Conservation (phyloP, 23 tunicate genomes). For the Phallusia fumigata region DNA sequence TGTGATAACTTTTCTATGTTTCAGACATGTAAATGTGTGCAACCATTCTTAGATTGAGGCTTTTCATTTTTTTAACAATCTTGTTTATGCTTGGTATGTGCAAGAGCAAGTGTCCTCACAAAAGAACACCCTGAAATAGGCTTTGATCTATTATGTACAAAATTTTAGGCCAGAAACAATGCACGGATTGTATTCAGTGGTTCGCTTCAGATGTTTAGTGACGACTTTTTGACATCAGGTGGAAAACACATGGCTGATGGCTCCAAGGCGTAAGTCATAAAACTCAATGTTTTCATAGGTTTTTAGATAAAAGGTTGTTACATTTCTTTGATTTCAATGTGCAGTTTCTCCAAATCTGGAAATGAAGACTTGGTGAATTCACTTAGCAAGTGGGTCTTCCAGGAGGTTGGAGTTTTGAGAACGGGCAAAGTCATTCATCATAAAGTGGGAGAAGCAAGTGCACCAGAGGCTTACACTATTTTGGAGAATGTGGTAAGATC, state of each 20-base stretch:
- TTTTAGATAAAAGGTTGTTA: background rate
- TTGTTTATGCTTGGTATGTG: background rate
- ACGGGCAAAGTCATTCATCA: conserved; percentile 78
- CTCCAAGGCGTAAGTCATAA: conserved; percentile 45
- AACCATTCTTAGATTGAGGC: background rate
- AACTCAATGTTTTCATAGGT: background rate
- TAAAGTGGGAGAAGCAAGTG: conserved; percentile 52
- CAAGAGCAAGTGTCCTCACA: too few species aligned
- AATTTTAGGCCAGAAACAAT: conserved; percentile 96
- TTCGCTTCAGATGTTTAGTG: conserved; percentile 74
- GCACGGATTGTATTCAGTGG: conserved; percentile 91
- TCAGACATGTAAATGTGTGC: background rate
- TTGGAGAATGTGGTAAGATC: conserved; percentile 74
- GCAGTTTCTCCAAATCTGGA: conserved; percentile 67
- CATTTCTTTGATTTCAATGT: too few species aligned
- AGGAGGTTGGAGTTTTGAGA: conserved; percentile 82
- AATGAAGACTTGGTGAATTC: conserved; percentile 66
- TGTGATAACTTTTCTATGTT: background rate
- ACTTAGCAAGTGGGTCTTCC: conserved; percentile 84
- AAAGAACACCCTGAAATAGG: background rate
- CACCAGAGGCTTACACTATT: conserved; percentile 93
- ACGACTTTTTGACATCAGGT: conserved; percentile 62
- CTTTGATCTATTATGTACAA: background rate
- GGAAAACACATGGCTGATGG: conserved; percentile 55
- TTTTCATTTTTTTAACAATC: background rate